Conservation (phyloP, 1,140 invertebrate species). For the Apolygus lucorum region DNA sequence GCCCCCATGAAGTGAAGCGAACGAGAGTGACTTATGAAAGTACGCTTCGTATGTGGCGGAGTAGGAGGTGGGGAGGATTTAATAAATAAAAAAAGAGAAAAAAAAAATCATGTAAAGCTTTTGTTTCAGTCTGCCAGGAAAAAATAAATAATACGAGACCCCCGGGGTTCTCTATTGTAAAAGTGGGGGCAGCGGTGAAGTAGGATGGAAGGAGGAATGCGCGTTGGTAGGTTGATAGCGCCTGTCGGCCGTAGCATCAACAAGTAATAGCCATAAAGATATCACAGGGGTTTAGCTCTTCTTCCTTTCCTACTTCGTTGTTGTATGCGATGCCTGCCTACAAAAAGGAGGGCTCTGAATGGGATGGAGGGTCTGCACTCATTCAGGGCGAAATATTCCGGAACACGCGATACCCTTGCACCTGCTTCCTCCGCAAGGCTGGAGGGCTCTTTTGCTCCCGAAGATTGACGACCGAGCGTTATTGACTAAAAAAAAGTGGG, state of each 20-base stretch:
- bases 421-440: neutral
- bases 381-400: neutral
- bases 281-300: neutral
- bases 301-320: neutral
- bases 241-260: neutral
- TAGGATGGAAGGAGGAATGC: neutral
- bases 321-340: no score
- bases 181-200: neutral
- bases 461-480: neutral
- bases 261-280: neutral
- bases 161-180: neutral
- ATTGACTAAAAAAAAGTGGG: neutral
- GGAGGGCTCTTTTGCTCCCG: neutral
- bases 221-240: neutral
- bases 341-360: no score
- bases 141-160: neutral
- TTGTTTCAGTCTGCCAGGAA: neutral
- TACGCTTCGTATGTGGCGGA: no score
- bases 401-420: neutral
- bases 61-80: neutral
- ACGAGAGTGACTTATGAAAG: neutral
- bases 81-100: neutral
- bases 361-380: neutral
- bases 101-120: neutral
- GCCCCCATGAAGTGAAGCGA: neutral